Conservation (phyloP, 2,113 vertebrate species). For the Chunga burmeisteri region DNA sequence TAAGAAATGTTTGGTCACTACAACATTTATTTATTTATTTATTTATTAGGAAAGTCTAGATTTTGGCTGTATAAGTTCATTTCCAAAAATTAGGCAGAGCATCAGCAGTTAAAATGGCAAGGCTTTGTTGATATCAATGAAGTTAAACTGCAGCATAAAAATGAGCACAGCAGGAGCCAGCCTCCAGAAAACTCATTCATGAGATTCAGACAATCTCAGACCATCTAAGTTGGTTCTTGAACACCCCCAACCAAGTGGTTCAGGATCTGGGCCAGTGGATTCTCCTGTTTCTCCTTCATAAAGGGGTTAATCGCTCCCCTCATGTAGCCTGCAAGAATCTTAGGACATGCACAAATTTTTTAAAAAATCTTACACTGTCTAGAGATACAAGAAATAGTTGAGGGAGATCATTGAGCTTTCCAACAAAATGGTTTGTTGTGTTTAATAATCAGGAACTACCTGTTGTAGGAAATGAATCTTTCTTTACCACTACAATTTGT, state of each 20-base stretch:
- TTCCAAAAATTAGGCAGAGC: neutral
- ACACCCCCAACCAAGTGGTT: neutral
- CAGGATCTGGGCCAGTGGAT: rapidly evolving
- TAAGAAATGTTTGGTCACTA: neutral
- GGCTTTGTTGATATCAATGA: neutral
- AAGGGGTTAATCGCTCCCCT: neutral
- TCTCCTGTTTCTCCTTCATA: neutral
- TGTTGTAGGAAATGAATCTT: neutral
- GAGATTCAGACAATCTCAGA: neutral
- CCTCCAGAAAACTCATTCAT: neutral
- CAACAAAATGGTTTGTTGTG: neutral
- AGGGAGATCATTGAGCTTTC: neutral
- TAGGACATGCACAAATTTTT: neutral
- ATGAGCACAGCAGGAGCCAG: neutral
- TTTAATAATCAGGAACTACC: neutral
- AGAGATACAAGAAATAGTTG: neutral
- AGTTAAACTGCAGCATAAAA: neutral
- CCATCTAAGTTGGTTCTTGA: neutral
- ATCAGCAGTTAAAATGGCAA: neutral
- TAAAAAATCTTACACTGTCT: neutral
- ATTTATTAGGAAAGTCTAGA: neutral
- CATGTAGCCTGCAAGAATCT: neutral
- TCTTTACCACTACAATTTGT: neutral
- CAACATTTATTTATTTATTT: neutral
- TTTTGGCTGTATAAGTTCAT: neutral